phyloP scores from a whole-genome alignment of 2,797 vertebrate genomes.

The Poecilia wingei region DNA sequence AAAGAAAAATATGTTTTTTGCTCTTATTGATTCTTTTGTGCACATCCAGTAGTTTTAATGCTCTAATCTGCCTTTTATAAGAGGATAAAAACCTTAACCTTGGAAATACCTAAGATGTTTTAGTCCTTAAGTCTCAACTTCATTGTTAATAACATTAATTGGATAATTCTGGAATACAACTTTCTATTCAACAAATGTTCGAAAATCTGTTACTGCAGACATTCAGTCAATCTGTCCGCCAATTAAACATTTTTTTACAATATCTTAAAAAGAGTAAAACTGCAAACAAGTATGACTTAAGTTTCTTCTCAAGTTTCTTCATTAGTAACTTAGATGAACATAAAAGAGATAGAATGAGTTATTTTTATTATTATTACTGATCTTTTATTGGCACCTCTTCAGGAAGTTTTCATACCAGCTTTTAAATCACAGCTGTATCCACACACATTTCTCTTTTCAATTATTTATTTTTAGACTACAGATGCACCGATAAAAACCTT shows the following conservation, averaged over 20 bases:
- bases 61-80: background rate
- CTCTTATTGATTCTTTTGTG: background rate
- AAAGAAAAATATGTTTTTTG: constrained; percentile 16
- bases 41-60: background rate
- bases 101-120: background rate
- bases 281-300: too few species aligned
- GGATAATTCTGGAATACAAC: background rate
- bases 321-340: background rate
- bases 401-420: background rate
- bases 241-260: background rate
- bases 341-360: background rate
- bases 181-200: background rate
- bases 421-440: background rate
- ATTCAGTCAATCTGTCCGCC: background rate
- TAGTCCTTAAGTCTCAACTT: background rate
- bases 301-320: background rate
- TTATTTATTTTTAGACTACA: background rate
- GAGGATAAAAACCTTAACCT: background rate
- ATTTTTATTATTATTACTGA: background rate
- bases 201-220: background rate
- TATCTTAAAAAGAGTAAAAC: too few species aligned
- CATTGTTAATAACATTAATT: background rate
- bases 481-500: background rate
- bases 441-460: background rate
- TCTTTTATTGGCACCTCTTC: background rate